phyloP scores from a whole-genome alignment of 2,797 vertebrate species.

The Xenentodon cancila region DNA sequence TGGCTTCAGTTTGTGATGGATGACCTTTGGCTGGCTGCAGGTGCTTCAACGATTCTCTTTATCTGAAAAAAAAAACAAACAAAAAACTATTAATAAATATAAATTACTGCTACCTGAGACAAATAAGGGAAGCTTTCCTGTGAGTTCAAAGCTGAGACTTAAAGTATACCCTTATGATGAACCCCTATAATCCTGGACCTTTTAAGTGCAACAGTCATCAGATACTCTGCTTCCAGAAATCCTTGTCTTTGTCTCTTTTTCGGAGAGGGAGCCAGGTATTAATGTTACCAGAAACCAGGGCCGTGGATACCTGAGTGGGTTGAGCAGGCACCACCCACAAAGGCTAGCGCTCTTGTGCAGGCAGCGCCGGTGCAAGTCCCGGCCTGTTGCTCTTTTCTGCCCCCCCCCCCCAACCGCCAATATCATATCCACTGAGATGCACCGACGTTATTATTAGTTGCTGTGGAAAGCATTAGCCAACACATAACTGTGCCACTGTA shows the following conservation, averaged over 20 bases:
- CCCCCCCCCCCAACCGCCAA: too few relatives aligned
- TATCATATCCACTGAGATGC: neutral
- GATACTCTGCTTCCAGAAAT: constrained; percentile 2
- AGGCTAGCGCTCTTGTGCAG: too few relatives aligned
- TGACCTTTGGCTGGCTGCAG: too few relatives aligned
- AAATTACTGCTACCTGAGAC: constrained; percentile 1
- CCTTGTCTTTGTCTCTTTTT: constrained; percentile 13
- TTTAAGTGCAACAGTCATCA: too few relatives aligned
- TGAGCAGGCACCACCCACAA: too few relatives aligned
- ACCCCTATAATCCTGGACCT: too few relatives aligned
- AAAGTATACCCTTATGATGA: neutral
- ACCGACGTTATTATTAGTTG: constrained; percentile 36
- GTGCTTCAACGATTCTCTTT: too few relatives aligned
- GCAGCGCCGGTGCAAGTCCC: too few relatives aligned
- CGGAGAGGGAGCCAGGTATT: constrained; percentile 46
- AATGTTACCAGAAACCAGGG: constrained; percentile 38
- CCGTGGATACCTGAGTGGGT: too few relatives aligned
- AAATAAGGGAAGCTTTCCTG: neutral
- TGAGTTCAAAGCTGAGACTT: constrained; percentile 24
- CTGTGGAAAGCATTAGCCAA: constrained; percentile 39
- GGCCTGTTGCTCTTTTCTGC: too few relatives aligned
- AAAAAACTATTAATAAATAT: too few relatives aligned
- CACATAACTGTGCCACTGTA: constrained; percentile 25
- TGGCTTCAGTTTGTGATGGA: too few relatives aligned
- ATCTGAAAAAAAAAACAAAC: neutral